Percentiles rank a stretch among this genome's conserved stretches.
Conservation (phyloP, 2,113 vertebrate species). For the Lepus americanus region DNA sequence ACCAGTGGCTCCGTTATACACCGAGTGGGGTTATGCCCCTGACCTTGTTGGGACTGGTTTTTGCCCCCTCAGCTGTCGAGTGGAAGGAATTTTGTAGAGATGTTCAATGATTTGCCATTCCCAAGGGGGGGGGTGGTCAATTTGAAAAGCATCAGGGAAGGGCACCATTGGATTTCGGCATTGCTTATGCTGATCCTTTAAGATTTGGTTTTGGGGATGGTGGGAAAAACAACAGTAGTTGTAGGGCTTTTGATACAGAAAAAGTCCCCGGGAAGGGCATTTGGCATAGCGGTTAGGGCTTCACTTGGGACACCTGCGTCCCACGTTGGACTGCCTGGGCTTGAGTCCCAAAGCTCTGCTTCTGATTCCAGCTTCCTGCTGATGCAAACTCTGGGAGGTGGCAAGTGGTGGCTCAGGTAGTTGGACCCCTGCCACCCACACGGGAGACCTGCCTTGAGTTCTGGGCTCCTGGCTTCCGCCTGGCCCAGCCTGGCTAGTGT, state of each 20-base stretch:
- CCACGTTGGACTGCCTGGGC: no score
- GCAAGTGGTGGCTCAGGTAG: no score
- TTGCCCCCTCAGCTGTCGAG: not conserved
- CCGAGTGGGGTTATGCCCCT: slow-evolving; percentile 47
- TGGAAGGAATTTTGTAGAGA: slow-evolving; percentile 57
- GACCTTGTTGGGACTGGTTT: slow-evolving; percentile 17
- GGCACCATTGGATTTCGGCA: slow-evolving; percentile 65
- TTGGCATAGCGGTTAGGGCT: no score
- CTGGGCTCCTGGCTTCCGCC: no score
- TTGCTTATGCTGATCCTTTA: slow-evolving; percentile 54
- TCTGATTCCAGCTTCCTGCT: no score
- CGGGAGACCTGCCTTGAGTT: no score
- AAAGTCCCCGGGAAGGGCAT: not conserved
- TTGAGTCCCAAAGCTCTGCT: no score
- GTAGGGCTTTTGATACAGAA: slow-evolving; percentile 18
- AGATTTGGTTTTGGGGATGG: not conserved
- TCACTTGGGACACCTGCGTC: no score
- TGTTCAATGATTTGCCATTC: slow-evolving; percentile 73
- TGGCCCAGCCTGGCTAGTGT: no score
- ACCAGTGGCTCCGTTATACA: slow-evolving; percentile 58
- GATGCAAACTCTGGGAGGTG: no score
- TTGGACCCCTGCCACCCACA: no score
- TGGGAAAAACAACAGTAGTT: not conserved
- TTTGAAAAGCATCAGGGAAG: slow-evolving; percentile 53
- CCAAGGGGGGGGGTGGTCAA: not conserved